These are phyloP conservation scores for Brevimyrus niger DNA, from an alignment of 2,113 vertebrate genomes.

Conservation along the genomic window DNA sequence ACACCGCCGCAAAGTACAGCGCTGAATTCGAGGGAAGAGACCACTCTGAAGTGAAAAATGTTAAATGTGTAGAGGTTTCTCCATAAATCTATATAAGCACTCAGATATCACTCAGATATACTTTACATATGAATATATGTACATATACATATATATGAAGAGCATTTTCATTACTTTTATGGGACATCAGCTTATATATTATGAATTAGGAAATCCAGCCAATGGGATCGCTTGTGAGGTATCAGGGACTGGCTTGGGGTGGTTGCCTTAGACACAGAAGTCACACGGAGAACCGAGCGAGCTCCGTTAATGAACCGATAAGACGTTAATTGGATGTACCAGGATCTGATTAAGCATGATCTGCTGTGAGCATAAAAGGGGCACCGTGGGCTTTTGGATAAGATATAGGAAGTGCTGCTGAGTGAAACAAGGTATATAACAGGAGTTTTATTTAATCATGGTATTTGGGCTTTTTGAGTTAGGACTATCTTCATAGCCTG, in stretches of 20 bases:
- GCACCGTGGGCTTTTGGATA: background rate
- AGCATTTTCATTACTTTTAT: background rate
- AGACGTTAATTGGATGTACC: background rate
- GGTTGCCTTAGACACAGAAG: background rate
- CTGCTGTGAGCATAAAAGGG: background rate
- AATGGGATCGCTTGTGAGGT: background rate
- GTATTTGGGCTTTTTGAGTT: background rate
- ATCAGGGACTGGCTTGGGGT: background rate
- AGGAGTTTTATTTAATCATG: background rate
- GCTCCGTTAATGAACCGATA: background rate
- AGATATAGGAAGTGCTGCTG: background rate
- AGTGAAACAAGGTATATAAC: background rate
- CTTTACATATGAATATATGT: background rate
- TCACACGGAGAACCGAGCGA: background rate
- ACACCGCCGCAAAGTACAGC: conserved; percentile 9
- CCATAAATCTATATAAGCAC: background rate
- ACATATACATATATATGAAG: background rate
- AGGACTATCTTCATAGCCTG: background rate
- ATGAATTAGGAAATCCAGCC: background rate
- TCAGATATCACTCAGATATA: background rate
- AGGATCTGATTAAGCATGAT: background rate
- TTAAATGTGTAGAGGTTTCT: background rate
- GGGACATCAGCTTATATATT: background rate
- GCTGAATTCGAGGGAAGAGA: background rate
- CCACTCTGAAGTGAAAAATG: background rate